phyloP scores from a whole-genome alignment of 2,888 invertebrate species.

The Tetanocera ferruginea region DNA sequence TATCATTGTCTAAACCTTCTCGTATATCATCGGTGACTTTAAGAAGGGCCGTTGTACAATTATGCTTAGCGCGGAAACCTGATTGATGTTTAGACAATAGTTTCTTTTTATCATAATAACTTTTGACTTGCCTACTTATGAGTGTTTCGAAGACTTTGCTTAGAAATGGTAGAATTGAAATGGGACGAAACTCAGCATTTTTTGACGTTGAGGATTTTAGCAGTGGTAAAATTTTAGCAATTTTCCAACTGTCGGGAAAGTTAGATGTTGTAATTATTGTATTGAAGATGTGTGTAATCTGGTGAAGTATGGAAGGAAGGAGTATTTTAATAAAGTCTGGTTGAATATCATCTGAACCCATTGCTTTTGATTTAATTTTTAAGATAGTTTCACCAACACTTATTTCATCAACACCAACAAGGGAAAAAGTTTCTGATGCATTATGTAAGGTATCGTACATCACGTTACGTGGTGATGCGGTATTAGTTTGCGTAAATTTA shows the following conservation, averaged over 20 bases:
- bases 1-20: conserved; percentile 11
- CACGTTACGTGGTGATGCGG: too few species aligned
- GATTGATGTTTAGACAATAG: background rate
- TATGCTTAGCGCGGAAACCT: conserved; percentile 14
- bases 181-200: conserved; percentile 3
- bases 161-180: conserved; percentile 13
- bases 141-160: conserved; percentile 12
- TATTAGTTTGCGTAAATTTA: too few species aligned
- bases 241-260: background rate
- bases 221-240: conserved; percentile 22
- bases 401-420: too few species aligned
- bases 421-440: too few species aligned
- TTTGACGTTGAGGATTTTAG: background rate
- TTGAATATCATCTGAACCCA: background rate
- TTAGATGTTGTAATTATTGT: background rate
- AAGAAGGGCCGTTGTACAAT: conserved; percentile 19
- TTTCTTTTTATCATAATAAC: background rate
- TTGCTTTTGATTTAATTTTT: too few species aligned
- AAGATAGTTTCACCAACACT: too few species aligned
- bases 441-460: too few species aligned
- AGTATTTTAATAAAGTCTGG: background rate
- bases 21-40: conserved; percentile 21
- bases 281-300: background rate
- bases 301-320: background rate
- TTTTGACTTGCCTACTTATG: conserved; percentile 4